Evolutionary conservation across 2,797 vertebrate genomes (phyloP), one percentile per base, ranked within the genome.

Genomic region (Myiotriccus ornatus): DNA sequence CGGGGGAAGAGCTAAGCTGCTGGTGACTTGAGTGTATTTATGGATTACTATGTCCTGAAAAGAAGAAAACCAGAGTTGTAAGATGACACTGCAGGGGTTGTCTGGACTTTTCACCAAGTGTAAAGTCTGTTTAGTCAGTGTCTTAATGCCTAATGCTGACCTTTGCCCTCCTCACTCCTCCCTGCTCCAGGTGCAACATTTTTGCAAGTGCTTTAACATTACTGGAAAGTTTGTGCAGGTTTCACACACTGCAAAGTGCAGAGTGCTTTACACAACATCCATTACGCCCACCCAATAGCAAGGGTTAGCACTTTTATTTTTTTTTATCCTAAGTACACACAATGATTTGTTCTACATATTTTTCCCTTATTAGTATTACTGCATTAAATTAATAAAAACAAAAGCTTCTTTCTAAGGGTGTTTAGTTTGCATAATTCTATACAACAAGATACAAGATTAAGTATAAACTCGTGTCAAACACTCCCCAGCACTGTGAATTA

Each of bases 131-230:
- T 98, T 98, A 98, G 98, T 97, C 96, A 95, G 92, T 95, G 97
- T 97, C 98, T 98, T 97, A 97, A 97, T 96, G 97, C 95, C 95
- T 84, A 94, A 97, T 97, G 94, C 96, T 98, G 98, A 98, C 98
- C 98, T 97, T 97, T 98, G 98, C 98, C 98, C 98, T 94, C 82
- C 60, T 95, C 97, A 97, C 97, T 97, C 97, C 98, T 98, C 98
- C 97, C 97, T 97, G 94, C 97, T 98, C 98, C 98, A 99, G 99
- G 98, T 99, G 98, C 98, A 98, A 97, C 96, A 95, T 96, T 97
- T 98, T 97, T 97, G 97, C 96, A 90, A 97, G 94, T 87, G 79
- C 95, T 94, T 90, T 59, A 60, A 56, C 50, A 93, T 94, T 90
- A 89, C 9, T 82, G 94, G 93, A 87, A 89, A 73, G 86, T 84